Evolutionary conservation across 2,113 vertebrate genomes (phyloP).

Genomic region (Carassius carassius): DNA sequence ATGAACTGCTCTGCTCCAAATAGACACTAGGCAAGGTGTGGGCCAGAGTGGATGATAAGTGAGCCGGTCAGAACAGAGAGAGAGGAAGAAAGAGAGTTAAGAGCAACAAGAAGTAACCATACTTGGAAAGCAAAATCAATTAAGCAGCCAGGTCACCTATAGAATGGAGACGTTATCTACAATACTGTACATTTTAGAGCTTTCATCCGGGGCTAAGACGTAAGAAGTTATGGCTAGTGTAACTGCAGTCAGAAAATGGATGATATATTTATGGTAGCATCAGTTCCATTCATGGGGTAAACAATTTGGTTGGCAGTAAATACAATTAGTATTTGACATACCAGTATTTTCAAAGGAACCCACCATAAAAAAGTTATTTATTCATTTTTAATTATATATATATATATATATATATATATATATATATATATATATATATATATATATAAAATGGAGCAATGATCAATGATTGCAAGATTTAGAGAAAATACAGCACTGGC

Average conservation of each 20-base stretch:
- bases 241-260: not conserved
- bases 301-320: not conserved
- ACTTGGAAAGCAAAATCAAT: constrained; percentile 36
- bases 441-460: too few species aligned
- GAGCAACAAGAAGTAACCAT: constrained; percentile 7
- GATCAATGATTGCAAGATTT: not conserved
- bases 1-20: constrained; percentile 58
- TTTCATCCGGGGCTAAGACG: not conserved
- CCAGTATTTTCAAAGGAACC: not conserved
- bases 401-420: too few species aligned
- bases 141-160: not conserved
- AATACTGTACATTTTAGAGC: not conserved
- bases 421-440: too few species aligned
- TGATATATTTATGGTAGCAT: not conserved
- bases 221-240: not conserved
- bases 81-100: not conserved
- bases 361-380: not conserved
- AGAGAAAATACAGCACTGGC: not conserved
- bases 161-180: not conserved
- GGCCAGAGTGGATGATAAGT: constrained; percentile 48
- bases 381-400: too few species aligned
- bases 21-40: constrained; percentile 36
- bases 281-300: not conserved
- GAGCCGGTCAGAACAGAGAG: constrained; percentile 32
- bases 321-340: not conserved